phyloP scores from a whole-genome alignment of 2,797 vertebrate genomes.

The Myoxocephalus aenaeus region DNA sequence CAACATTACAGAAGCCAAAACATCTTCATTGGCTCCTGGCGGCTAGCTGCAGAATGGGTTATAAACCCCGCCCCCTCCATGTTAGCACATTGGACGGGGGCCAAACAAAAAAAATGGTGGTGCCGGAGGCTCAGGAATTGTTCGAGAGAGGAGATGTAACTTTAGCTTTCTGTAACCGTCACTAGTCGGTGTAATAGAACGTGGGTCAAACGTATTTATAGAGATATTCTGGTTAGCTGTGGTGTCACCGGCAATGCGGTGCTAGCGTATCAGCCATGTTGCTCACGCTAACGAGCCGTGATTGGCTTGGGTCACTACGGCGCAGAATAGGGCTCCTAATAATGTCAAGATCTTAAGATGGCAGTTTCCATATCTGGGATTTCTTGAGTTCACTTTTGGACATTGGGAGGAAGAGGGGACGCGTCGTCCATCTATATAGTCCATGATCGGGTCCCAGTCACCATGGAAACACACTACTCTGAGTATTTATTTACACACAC shows the following conservation, averaged over 20 bases:
- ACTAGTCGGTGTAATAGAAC: background rate
- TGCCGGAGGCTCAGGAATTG: background rate
- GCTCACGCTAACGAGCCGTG: background rate
- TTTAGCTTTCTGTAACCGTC: background rate
- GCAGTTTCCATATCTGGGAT: background rate
- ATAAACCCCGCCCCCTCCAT: background rate
- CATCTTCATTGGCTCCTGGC: background rate
- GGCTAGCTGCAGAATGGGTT: background rate
- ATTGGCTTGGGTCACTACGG: background rate
- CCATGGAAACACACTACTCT: slow-evolving; percentile 85
- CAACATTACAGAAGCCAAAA: background rate
- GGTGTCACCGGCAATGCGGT: background rate
- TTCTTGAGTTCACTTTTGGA: background rate
- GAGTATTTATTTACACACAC: slow-evolving; percentile 48
- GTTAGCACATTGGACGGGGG: background rate
- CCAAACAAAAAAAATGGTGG: background rate
- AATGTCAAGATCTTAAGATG: background rate
- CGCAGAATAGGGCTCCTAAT: background rate
- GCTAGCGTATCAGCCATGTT: background rate
- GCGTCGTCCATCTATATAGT: background rate
- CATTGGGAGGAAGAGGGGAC: background rate
- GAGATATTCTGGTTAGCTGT: background rate
- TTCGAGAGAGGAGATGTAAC: background rate
- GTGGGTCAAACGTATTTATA: background rate
- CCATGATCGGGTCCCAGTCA: slow-evolving; percentile 78